Conservation (phyloP, 2,113 vertebrate genomes). For the Chunga burmeisteri region DNA sequence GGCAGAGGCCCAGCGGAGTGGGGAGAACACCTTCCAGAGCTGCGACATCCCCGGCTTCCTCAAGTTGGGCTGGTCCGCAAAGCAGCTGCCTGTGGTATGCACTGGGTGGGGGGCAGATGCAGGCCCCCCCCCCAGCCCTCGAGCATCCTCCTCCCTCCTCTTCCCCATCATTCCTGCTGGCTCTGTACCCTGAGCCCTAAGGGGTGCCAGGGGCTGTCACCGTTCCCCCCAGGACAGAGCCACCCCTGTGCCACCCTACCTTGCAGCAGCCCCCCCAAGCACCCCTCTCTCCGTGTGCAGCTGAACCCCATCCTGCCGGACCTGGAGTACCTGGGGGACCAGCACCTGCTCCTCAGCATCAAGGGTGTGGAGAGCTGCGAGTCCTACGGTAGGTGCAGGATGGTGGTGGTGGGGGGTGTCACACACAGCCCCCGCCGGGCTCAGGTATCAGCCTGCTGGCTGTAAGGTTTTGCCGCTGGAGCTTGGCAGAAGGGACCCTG, state of each 20-base stretch:
- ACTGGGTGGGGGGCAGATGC: fast-evolving
- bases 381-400: constrained; percentile 78
- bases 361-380: constrained; percentile 89
- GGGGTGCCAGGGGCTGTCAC: not conserved
- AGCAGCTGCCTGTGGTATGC: constrained; percentile 84
- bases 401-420: not conserved
- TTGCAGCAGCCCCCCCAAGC: fast-evolving
- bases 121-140: not conserved
- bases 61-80: constrained; percentile 82
- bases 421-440: not conserved
- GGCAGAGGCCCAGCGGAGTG: constrained; percentile 79
- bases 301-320: constrained; percentile 80
- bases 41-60: constrained; percentile 84
- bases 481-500: not conserved
- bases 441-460: not conserved
- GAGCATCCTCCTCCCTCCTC: not conserved
- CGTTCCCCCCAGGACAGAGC: fast-evolving
- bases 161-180: not conserved
- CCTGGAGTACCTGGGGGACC: constrained; percentile 83
- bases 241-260: not conserved
- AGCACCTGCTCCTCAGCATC: constrained; percentile 85
- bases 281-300: constrained; percentile 33
- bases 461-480: not conserved
- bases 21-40: constrained; percentile 83
- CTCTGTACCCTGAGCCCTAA: not conserved